Conservation (phyloP, 2,888 invertebrate genomes). For the Watsonalla binaria region DNA sequence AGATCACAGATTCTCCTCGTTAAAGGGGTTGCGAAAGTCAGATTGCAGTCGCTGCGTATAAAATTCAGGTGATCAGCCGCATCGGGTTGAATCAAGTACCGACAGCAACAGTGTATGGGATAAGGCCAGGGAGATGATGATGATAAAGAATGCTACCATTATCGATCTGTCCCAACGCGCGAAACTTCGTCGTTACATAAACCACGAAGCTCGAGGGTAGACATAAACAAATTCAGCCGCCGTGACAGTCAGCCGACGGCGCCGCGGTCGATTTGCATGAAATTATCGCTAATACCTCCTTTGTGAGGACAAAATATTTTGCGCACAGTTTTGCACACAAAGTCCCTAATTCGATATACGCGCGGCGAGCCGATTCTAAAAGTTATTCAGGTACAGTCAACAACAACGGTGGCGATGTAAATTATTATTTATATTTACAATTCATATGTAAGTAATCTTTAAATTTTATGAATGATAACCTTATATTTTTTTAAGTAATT, state of each 20-base stretch:
- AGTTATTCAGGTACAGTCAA: conserved; percentile 20
- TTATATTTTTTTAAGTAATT: no score
- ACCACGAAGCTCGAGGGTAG: conserved; percentile 22
- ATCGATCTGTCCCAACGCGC: conserved; percentile 15
- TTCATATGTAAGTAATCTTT: no score
- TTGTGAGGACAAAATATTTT: conserved; percentile 77
- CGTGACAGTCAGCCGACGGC: conserved; percentile 18
- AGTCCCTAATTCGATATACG: conserved; percentile 70
- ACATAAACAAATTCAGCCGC: conserved; percentile 65
- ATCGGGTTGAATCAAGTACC: no score
- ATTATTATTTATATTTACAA: neutral
- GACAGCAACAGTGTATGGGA: no score
- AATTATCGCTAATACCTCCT: conserved; percentile 57
- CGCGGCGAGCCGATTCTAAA: conserved; percentile 30
- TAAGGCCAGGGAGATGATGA: no score
- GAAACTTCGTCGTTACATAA: conserved; percentile 12
- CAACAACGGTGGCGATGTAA: neutral
- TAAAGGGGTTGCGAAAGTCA: no score
- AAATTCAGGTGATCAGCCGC: no score
- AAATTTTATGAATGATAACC: no score
- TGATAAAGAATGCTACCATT: neutral
- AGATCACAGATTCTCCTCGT: no score
- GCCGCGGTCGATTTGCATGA: conserved; percentile 58
- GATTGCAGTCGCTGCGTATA: no score
- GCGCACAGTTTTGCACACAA: conserved; percentile 75